phyloP scores from a whole-genome alignment of 2,888 invertebrate genomes.

The Harpagoxenus sublaevis region DNA sequence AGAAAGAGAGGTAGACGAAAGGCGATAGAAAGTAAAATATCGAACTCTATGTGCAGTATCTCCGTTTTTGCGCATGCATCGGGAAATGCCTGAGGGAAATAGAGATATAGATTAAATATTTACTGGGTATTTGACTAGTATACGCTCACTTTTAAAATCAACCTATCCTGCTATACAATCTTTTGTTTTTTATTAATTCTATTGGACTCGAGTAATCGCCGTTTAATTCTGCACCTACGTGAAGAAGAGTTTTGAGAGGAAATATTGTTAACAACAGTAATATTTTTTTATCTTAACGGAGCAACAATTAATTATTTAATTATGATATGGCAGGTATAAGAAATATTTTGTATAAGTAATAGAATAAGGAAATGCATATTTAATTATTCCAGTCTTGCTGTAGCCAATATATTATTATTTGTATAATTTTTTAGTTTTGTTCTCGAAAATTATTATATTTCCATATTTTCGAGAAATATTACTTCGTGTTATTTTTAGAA shows the following conservation, averaged over 20 bases:
- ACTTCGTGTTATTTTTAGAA: not conserved
- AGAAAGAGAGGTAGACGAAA: not conserved
- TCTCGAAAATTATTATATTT: too few relatives aligned
- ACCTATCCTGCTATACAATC: not conserved
- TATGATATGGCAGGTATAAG: not conserved
- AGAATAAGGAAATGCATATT: not conserved
- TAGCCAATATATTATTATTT: not conserved
- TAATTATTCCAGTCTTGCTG: not conserved
- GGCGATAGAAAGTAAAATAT: slow-evolving; percentile 10
- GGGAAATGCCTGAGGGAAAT: slow-evolving; percentile 14
- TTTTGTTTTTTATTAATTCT: slow-evolving; percentile 10
- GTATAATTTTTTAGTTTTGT: too few relatives aligned
- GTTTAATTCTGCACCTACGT: not conserved
- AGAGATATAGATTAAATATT: slow-evolving; percentile 33
- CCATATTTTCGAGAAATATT: too few relatives aligned
- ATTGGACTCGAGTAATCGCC: not conserved
- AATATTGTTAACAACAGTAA: not conserved
- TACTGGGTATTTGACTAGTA: slow-evolving; percentile 69
- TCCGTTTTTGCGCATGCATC: not conserved
- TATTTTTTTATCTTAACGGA: not conserved
- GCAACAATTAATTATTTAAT: slow-evolving; percentile 62
- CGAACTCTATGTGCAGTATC: not conserved
- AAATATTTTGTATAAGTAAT: slow-evolving; percentile 9
- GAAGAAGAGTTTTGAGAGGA: not conserved
- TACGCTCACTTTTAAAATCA: slow-evolving; percentile 2